Evolutionary conservation across 1,140 invertebrate species (phyloP).

Genomic region (Piezodorus guildinii): DNA sequence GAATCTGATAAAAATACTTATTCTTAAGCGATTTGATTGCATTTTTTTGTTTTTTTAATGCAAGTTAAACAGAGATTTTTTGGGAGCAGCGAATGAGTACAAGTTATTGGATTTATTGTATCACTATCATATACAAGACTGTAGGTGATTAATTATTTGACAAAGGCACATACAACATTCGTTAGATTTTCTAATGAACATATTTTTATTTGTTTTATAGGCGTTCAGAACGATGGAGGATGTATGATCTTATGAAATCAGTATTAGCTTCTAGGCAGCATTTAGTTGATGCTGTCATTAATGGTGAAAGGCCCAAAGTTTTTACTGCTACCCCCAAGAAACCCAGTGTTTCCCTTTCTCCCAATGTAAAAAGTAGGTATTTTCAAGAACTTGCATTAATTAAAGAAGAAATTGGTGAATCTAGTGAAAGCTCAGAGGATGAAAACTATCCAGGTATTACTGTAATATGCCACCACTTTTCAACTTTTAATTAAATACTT

Average conservation of each 20-base stretch:
- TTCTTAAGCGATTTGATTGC: too few relatives aligned
- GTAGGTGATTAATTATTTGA: background rate
- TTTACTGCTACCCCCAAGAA: slow-evolving; percentile 37
- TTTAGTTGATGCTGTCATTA: slow-evolving; percentile 44
- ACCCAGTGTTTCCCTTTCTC: slow-evolving; percentile 28
- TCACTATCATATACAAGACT: background rate
- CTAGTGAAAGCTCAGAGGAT: slow-evolving; percentile 54
- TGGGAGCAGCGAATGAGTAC: too few relatives aligned
- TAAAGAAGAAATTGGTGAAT: slow-evolving; percentile 45
- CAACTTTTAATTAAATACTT: too few relatives aligned
- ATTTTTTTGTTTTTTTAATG: too few relatives aligned
- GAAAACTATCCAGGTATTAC: slow-evolving; percentile 50
- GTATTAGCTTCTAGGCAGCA: slow-evolving; percentile 55
- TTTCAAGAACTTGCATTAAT: slow-evolving; percentile 42
- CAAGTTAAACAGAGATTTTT: too few relatives aligned
- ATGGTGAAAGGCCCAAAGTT: slow-evolving; percentile 39
- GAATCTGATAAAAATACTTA: too few relatives aligned
- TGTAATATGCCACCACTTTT: too few relatives aligned
- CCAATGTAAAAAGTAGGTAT: slow-evolving; percentile 40
- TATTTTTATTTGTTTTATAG: slow-evolving; percentile 24
- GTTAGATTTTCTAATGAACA: background rate
- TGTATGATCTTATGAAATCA: slow-evolving; percentile 38
- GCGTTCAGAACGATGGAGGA: slow-evolving; percentile 38
- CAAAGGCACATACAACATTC: too few relatives aligned
- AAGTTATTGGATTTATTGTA: too few relatives aligned